Evolutionary conservation across 2,797 vertebrate species (phyloP).

Genomic region (Cheirogaleus major): DNA sequence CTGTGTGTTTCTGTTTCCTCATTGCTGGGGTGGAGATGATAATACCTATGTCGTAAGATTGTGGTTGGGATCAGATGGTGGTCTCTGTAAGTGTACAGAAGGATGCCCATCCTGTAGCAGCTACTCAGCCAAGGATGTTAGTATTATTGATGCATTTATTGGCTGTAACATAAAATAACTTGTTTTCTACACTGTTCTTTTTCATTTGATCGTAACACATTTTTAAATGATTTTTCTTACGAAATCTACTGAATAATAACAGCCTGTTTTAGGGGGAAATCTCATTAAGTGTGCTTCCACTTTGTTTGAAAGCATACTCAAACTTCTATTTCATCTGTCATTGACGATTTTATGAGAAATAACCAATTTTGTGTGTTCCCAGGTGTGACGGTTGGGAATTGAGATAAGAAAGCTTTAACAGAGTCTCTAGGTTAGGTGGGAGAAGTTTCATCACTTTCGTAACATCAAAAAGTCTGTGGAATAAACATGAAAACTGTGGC

Average conservation of each 20-base stretch:
- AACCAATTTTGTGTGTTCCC: background rate
- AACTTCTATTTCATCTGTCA: background rate
- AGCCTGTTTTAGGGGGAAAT: background rate
- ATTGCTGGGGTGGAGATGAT: background rate
- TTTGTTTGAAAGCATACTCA: constrained; percentile 32
- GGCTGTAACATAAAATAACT: background rate
- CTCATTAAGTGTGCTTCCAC: background rate
- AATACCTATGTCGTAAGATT: background rate
- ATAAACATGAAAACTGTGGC: constrained; percentile 27
- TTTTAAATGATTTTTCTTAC: background rate
- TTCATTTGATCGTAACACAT: background rate
- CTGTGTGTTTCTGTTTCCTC: background rate
- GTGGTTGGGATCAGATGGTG: background rate
- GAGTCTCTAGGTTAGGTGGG: background rate
- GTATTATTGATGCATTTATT: background rate
- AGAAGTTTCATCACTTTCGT: background rate
- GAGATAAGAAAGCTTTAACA: background rate
- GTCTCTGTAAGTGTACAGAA: background rate
- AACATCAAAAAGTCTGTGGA: background rate
- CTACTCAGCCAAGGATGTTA: background rate
- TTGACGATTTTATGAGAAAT: constrained; percentile 35
- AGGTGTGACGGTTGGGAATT: background rate
- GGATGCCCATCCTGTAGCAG: background rate
- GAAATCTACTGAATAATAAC: background rate
- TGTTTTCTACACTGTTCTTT: background rate